Base-by-base conservation (phyloP, 2,888 invertebrate genomes). In the Drosophila borborema region DNA sequence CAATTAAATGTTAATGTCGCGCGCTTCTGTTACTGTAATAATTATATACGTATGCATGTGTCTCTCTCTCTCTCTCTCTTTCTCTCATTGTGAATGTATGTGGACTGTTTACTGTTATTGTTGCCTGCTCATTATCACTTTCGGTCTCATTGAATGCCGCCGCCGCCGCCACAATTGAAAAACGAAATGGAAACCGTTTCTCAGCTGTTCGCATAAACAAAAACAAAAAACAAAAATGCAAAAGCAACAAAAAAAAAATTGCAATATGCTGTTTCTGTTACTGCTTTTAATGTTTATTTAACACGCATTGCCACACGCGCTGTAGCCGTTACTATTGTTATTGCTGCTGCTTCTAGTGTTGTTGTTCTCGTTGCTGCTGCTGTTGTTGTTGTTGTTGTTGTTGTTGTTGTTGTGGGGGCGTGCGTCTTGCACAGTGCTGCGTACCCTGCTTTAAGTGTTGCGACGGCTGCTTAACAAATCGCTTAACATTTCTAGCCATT, bases 1-100 rank as follows among this genome's bases (percentile, higher is more conserved):
- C 80, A 88, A 86, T 86, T 86, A 86, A 90, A 85, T 88, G 83
- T 83, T 86, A 84, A 89, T 89, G 89, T 76, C 71, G 84, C 83
- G 54, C 70, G 59, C 77, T 66, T 72, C 72, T 78, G 68, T 69
- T 61, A 54, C 66, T 60, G 46, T 49, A 67, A 62, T 61, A 54
- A 55, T 70, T 62, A 34, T 53, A n/a, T 61, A 45, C 62, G 62
- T 67, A 54, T 38, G 28, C 41, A 34, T 43, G 53, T 70, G 28
- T 60, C 51, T 38, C 53, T 54, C 54, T 16, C 48, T 48, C 46
- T 8, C 46, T 61, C 56, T 38, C 54, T 54, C 53, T 23, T 8
- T 23, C 48, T 28, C 48, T 4, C 48, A 16, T 28, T 7, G n/a
- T 65, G 10, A 31, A n/a, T 64, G 67, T 45, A 18, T 61, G 58